Evolutionary conservation across 2,113 vertebrate genomes (phyloP), one percentile per base, ranked within the genome.

Genomic region (Tringa solitaria): DNA sequence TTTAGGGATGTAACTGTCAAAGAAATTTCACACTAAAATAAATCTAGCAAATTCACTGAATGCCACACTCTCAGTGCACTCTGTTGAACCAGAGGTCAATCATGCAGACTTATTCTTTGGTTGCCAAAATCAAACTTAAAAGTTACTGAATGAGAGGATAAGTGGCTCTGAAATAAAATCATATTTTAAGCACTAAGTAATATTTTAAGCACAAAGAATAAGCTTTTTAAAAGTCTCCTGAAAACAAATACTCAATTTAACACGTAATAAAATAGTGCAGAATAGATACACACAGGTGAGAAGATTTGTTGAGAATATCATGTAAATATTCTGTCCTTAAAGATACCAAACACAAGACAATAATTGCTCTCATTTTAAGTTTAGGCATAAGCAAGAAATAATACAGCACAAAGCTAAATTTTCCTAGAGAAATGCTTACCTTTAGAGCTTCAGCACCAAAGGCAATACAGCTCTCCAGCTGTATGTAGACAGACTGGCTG

Each of bases 391-490:
- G 20, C 4, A 50, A 88, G 41, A 76, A 76, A 85, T 73, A 39
- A 22, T 2, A 6, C 3, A 79, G 13, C 3, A 2, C 72, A 8
- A 79, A 65, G 11, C n/a, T 65, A 61, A 61, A 57, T 93, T 79
- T 91, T 82, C 20, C 5, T 37, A 8, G 45, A 86, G 59, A 79
- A 84, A 28, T n/a, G 11, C 95, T 95, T 95, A 97, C 96, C 96
- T 88, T 88, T 77, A 4, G 16, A 84, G 70, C 75, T 84, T 94
- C 65, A 87, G 92, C 74, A 93, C 81, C 84, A 60, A 81, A 82
- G n/a, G 87, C 64, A 83, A 54, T 92, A 95, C 90, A 95, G 94
- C 90, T 95, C 76, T 87, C 83, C 83, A 93, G 89, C 88, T 95
- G 88, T 84, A 48, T n/a, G 37, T 84, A n/a, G 37, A 11, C 27